Evolutionary conservation across 1,140 invertebrate genomes (phyloP), one percentile per base, ranked within the genome.

Genomic region (Heliconius hewitsoni): DNA sequence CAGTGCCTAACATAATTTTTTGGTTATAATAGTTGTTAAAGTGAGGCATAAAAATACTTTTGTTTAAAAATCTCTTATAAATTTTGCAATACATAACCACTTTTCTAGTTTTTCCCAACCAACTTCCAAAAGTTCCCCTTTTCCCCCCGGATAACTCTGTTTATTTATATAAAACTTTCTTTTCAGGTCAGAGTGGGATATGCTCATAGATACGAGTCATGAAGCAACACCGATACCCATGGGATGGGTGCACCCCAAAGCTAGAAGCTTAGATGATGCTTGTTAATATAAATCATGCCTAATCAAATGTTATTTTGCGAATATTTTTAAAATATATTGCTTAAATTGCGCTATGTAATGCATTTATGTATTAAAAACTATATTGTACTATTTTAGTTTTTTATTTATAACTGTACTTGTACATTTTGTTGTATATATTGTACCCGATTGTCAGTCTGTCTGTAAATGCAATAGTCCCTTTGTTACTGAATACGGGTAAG

Each of bases 111-210:
- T 37, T 37, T 37, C 6, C 1, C 6, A 37, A 37, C 34, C 6
- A 37, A 37, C 34, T 37, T 8, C 6, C 0, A 34, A 34, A 34
- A 34, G 0, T 4, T 0, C 30, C 2, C 1, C 30, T 30, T 30
- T 30, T 1, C 23, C 23, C 23, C 23, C 23, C 23, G 34, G 34
- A 37, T 4, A 34, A 37, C 0, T 37, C 1, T 37, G 5, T 37
- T 37, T 37, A 37, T 37, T 57, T 57, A 16, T 23, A n/a, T 11
- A 37, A 37, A 1, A 8, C 4, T 37, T 34, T 9, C 81, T 94
- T 95, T 95, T 74, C 82, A 96, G 96, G 87, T 85, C 84, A 72
- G 87, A 94, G 30, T 96, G 96, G 96, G 96, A 96, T 84, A 93
- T 92, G 82, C 96, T 89, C 82, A 84, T 95, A 39, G 79, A 81